Conservation (phyloP, 2,113 vertebrate species). For the Chitala chitala region DNA sequence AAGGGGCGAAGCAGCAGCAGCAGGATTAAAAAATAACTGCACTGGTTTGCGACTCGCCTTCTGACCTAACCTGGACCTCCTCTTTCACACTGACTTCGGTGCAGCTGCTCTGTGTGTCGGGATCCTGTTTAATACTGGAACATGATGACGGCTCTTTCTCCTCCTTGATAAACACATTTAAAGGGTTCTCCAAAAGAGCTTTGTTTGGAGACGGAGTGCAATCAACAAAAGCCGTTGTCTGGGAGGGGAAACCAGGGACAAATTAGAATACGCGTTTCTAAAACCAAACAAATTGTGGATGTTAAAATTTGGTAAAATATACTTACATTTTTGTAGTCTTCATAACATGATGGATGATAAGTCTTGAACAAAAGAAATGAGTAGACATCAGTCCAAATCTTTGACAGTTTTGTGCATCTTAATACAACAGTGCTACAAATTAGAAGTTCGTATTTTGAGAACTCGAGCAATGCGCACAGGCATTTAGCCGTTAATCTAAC, state of each 20-base stretch:
- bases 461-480: too few species aligned
- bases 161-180: conserved; percentile 79
- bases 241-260: conserved; percentile 21
- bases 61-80: conserved; percentile 36
- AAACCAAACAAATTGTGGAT: neutral
- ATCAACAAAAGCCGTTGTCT: conserved; percentile 84
- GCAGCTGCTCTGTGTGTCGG: conserved; percentile 56
- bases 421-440: neutral
- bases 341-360: conserved; percentile 94
- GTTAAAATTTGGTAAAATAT: conserved; percentile 9
- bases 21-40: conserved; percentile 37
- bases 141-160: conserved; percentile 65
- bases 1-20: conserved; percentile 26
- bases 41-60: conserved; percentile 38
- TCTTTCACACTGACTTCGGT: conserved; percentile 54
- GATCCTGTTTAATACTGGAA: conserved; percentile 77
- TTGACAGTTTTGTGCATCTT: neutral
- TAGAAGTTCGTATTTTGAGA: too few species aligned
- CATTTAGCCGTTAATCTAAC: too few species aligned
- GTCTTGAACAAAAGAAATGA: conserved; percentile 64
- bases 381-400: neutral
- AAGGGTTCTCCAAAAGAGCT: conserved; percentile 80
- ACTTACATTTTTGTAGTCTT: conserved; percentile 98
- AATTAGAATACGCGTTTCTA: conserved; percentile 18
- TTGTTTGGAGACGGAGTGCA: conserved; percentile 89